phyloP scores from a whole-genome alignment of 2,113 vertebrate species.

The Albula goreensis region DNA sequence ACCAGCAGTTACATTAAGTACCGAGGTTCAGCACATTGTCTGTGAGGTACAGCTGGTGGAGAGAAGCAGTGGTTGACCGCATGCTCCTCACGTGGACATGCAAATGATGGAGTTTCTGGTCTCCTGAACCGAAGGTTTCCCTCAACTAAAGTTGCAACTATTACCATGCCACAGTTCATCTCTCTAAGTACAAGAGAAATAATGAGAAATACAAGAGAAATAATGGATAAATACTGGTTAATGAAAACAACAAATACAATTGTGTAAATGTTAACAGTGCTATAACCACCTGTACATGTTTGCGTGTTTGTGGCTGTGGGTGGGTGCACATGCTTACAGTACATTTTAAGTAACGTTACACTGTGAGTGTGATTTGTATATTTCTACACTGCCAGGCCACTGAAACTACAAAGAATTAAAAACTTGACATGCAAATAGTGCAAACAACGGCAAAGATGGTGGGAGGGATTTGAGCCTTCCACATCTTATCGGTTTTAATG shows the following conservation, averaged over 20 bases:
- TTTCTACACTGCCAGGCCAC: background rate
- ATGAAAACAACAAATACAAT: background rate
- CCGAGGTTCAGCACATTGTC: background rate
- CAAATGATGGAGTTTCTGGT: too few relatives aligned
- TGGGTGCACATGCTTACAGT: background rate
- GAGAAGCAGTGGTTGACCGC: background rate
- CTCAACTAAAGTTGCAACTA: background rate
- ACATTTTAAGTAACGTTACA: background rate
- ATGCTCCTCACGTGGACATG: background rate
- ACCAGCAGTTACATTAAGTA: background rate
- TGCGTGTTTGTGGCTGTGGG: background rate
- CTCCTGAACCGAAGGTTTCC: background rate
- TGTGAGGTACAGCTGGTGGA: background rate
- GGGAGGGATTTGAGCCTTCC: slow-evolving; percentile 52
- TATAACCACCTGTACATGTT: background rate
- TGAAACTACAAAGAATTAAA: background rate
- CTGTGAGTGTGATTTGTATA: background rate
- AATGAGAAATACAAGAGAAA: background rate
- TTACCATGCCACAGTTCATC: background rate
- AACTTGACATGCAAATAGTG: slow-evolving; percentile 25
- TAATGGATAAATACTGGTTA: background rate
- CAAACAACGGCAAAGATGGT: slow-evolving; percentile 37
- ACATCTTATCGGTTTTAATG: slow-evolving; percentile 43
- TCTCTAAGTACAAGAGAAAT: background rate
- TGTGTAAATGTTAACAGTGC: background rate